Evolutionary conservation across 1,140 invertebrate species (phyloP).

Genomic region (Aphidius ervi): DNA sequence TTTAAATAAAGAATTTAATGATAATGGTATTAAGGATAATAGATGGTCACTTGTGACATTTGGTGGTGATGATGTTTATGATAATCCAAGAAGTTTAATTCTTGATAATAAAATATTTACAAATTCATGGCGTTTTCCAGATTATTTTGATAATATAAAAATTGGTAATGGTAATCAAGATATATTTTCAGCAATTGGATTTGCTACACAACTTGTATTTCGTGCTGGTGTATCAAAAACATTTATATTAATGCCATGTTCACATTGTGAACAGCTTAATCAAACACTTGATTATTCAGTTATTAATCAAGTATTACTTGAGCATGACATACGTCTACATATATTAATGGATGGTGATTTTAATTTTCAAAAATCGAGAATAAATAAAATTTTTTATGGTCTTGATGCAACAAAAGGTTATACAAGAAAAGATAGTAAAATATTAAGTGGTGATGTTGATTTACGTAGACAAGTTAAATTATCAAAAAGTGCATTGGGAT

Average conservation of each 20-base stretch:
- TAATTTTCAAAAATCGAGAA: conserved; percentile 63
- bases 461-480: conserved; percentile 68
- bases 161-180: conserved; percentile 65
- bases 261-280: conserved; percentile 62
- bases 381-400: conserved; percentile 73
- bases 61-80: conserved; percentile 70
- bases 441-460: conserved; percentile 62
- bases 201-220: conserved; percentile 72
- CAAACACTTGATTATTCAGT: conserved; percentile 74
- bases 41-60: conserved; percentile 77
- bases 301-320: conserved; percentile 70
- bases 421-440: conserved; percentile 70
- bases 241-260: conserved; percentile 78
- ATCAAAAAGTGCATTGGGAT: conserved; percentile 69
- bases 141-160: conserved; percentile 61
- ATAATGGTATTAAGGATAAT: conserved; percentile 61
- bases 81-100: conserved; percentile 65
- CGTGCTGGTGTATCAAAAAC: conserved; percentile 81
- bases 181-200: conserved; percentile 70
- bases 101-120: conserved; percentile 67
- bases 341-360: conserved; percentile 79
- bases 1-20: conserved; percentile 65
- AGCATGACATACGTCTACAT: conserved; percentile 77
- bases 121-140: conserved; percentile 52
- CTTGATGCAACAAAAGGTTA: conserved; percentile 68